phyloP scores from a whole-genome alignment of 1,140 invertebrate species.

The Drosophila varians region DNA sequence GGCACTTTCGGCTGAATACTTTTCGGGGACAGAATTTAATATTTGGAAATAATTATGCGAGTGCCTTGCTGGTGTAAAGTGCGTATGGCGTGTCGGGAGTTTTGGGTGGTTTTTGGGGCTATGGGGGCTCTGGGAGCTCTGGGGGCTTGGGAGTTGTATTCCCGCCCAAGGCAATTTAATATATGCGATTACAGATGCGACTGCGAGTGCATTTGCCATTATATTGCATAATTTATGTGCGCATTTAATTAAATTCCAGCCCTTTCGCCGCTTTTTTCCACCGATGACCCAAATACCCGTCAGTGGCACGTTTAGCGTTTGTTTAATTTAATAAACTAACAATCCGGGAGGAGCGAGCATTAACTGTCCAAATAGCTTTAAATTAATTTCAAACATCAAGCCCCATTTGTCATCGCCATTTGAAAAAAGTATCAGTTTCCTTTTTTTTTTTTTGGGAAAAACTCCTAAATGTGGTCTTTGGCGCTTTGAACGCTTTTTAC shows the following conservation, averaged over 20 bases:
- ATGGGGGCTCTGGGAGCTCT: not conserved
- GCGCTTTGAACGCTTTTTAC: not conserved
- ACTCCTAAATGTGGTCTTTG: not conserved
- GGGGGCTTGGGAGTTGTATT: not conserved
- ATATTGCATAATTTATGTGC: slow-evolving; percentile 72
- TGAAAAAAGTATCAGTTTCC: slow-evolving; percentile 4
- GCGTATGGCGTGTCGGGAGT: slow-evolving; percentile 1
- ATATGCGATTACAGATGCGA: slow-evolving; percentile 21
- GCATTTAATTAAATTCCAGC: slow-evolving; percentile 77
- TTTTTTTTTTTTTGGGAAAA: slow-evolving; percentile 6
- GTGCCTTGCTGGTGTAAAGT: slow-evolving; percentile 9
- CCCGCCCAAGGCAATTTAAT: slow-evolving; percentile 15
- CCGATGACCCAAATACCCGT: slow-evolving; percentile 56
- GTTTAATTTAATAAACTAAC: slow-evolving; percentile 60
- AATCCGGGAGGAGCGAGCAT: slow-evolving; percentile 35
- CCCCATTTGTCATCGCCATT: slow-evolving; percentile 59
- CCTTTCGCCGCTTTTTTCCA: slow-evolving; percentile 50
- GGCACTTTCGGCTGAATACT: slow-evolving; percentile 46
- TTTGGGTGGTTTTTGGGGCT: no score
- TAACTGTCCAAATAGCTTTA: slow-evolving; percentile 54
- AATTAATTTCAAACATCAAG: slow-evolving; percentile 52
- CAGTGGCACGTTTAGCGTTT: slow-evolving; percentile 37
- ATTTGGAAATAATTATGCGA: slow-evolving; percentile 75
- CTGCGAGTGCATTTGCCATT: slow-evolving; percentile 54
- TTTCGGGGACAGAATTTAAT: slow-evolving; percentile 68